Base-by-base conservation (phyloP, 2,113 vertebrate genomes). In the Gopherus flavomarginatus region DNA sequence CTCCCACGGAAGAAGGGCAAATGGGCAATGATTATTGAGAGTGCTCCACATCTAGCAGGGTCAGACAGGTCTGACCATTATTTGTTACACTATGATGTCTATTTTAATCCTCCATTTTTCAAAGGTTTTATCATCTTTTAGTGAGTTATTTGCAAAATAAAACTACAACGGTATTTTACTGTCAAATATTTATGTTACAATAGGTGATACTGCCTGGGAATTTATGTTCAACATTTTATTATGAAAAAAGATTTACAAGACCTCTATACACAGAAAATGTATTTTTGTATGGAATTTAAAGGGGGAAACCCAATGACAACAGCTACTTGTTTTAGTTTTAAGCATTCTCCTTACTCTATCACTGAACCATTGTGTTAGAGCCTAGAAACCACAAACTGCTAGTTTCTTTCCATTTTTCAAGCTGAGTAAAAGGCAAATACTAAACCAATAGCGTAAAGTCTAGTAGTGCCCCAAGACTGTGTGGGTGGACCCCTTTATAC, bases 151-250 rank as follows among this genome's bases (percentile, higher is more conserved):
- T 84, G 52, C 59, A 59, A 84, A 75, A 81, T 92, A 90, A 21
- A 88, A 81, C 27, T 89, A 24, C 54, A 90, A 54, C 72, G 59
- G 7, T 87, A 31, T 93, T 95, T 88, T 95, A 81, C 81, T 93
- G 83, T n/a, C 21, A 94, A 47, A 8, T 72, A 5, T 26, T 31
- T 59, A 59, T 29, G 49, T 75, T 62, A 92, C n/a, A 47, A 78
- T 89, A 54, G 17, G 62, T 44, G 81, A 89, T 88, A 89, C 11
- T 8, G 17, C 72, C 38, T 59, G 9, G 4, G 5, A 7, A 75
- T 88, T 92, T 89, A 86, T 75, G 29, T 84, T 88, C 89, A 87
- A 49, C 44, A 35, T 14, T 94, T 95, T 92, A 83, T 50, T 83
- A 72, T 42, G 91, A 65, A 91, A 92, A 85, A 4, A 87, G 57